Base-by-base conservation (phyloP, 2,888 invertebrate genomes). In the Gastracanthus pulcherrimus region DNA sequence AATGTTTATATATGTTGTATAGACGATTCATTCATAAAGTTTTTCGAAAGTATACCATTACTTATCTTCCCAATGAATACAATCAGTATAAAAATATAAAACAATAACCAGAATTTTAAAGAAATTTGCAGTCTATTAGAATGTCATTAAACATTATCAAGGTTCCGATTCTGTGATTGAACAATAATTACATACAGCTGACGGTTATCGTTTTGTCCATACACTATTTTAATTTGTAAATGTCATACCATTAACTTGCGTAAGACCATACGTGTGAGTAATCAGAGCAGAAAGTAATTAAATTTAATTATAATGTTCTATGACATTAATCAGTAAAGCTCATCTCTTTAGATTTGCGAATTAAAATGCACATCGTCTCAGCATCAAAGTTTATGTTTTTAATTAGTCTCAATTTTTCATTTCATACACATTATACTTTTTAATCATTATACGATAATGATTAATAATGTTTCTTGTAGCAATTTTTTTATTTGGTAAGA, bases 231-330 rank as follows among this genome's bases (percentile, higher is more conserved):
- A 75, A 75, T 64, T 64, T 38, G n/a, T 75, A 38, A 51, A 75
- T 55, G 45, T 1, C 45, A n/a, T 45, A n/a, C n/a, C n/a, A 45
- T 45, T 45, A 45, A 45, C 45, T 45, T 45, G 45, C 45, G 45
- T 45, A 45, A 45, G 64, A 62, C n/a, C 51, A 36, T 66, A 26
- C 11, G 34, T n/a, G 11, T 48, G 36, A 66, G 51, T 55, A 75
- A 75, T 66, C 51, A 75, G 75, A 75, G 75, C 75, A 66, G 48
- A 74, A 74, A 75, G 64, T 66, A 51, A 66, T 75, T 64, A 75
- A 64, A 75, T 75, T 48, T 75, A 75, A 75, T 75, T 64, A 51
- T 23, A 75, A 36, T 23, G 16, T 45, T 31, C 6, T 23, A 34
- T 16, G 48, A 16, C 34, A 75, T 64, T 75, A 41, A 31, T 62